phyloP scores from a whole-genome alignment of 1,140 invertebrate genomes.

The Globodera ellingtonae region DNA sequence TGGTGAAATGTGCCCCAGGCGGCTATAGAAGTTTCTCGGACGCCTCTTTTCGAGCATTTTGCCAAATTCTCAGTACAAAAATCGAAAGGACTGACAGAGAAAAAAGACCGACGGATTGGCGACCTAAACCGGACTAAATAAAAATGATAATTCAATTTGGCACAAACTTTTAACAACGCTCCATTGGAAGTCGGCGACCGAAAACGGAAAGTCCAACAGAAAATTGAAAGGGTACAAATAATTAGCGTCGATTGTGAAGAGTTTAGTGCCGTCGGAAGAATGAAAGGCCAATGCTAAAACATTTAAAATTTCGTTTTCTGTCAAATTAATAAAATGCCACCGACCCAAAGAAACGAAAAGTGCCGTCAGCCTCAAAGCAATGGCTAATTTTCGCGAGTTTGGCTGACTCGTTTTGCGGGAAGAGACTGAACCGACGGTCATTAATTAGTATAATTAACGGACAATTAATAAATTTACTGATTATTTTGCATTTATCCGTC shows the following conservation, averaged over 20 bases:
- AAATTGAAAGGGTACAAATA: neutral
- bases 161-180: neutral
- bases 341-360: neutral
- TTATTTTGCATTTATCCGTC: conserved; percentile 17
- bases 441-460: too few species aligned
- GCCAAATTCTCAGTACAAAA: neutral
- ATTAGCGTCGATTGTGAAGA: neutral
- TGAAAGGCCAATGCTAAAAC: neutral
- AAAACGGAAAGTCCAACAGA: neutral
- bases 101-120: neutral
- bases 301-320: neutral
- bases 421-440: neutral
- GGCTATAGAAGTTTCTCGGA: neutral
- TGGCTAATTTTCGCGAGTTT: neutral
- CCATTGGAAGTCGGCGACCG: neutral
- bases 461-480: neutral
- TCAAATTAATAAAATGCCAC: neutral
- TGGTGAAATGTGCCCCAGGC: too few species aligned
- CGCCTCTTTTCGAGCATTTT: neutral
- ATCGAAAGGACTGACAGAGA: neutral
- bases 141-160: too few species aligned
- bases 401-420: neutral
- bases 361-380: neutral
- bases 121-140: too few species aligned
- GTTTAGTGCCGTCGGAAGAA: neutral